Conservation (phyloP, 2,888 invertebrate genomes). For the Meloe dianella region DNA sequence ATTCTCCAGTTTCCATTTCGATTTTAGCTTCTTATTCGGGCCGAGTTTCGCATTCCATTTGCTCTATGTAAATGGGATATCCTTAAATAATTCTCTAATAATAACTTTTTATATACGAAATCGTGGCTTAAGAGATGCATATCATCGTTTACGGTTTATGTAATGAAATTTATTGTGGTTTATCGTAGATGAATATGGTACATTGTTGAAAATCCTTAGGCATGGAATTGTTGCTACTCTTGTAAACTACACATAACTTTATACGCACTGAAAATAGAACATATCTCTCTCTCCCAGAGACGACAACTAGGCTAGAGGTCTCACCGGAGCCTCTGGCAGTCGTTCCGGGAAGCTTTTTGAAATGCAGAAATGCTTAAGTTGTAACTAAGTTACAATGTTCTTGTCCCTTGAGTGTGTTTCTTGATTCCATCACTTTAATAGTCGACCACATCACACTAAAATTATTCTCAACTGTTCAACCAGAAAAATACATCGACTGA, state of each 20-base stretch:
- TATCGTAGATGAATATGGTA: constrained; percentile 18
- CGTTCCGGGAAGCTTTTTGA: constrained; percentile 15
- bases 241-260: constrained; percentile 22
- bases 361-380: constrained; percentile 22
- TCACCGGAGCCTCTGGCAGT: constrained; percentile 13
- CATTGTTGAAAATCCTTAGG: constrained; percentile 19
- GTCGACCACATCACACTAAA: neutral
- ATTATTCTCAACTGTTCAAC: constrained; percentile 5
- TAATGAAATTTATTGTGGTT: constrained; percentile 22
- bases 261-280: constrained; percentile 20
- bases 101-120: too few species aligned
- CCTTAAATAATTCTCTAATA: too few species aligned
- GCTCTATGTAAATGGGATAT: too few species aligned
- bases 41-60: constrained; percentile 22
- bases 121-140: neutral
- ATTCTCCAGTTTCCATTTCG: constrained; percentile 19
- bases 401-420: constrained; percentile 16
- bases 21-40: constrained; percentile 11
- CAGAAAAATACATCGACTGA: neutral
- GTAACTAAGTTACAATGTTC: constrained; percentile 19
- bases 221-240: constrained; percentile 19
- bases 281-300: neutral
- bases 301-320: neutral
- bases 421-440: constrained; percentile 14
- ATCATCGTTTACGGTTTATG: neutral